Conservation (phyloP, 2,888 invertebrate genomes). For the Tipula lateralis region DNA sequence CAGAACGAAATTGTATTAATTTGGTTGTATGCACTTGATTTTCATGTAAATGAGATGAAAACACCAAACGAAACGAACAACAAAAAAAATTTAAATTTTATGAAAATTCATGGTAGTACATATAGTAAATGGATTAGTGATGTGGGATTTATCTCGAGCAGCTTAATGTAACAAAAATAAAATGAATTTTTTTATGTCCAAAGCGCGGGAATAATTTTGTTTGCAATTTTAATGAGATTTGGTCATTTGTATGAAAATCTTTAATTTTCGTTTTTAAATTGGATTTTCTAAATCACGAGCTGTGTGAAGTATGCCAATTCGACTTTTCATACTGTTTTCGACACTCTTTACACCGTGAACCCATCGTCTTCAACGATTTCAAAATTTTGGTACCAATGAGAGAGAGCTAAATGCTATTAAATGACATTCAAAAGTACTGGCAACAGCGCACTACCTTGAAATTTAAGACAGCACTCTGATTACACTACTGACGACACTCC, state of each 20-base stretch:
- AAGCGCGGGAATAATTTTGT: not conserved
- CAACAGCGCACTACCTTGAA: no score
- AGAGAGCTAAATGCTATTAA: no score
- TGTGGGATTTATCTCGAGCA: not conserved
- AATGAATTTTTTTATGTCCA: not conserved
- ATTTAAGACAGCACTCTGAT: no score
- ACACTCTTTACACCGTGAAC: not conserved
- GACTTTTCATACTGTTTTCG: not conserved
- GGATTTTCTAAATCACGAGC: not conserved
- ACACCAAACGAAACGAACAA: not conserved
- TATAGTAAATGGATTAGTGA: not conserved
- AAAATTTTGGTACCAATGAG: no score
- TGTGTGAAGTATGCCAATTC: no score
- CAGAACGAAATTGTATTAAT: not conserved
- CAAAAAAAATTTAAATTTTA: no score
- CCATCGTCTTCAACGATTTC: no score
- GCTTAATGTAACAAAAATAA: not conserved
- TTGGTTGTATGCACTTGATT: not conserved
- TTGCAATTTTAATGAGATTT: not conserved
- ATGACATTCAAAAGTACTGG: no score
- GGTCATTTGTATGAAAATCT: not conserved
- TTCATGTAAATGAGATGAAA: not conserved
- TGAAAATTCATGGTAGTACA: not conserved
- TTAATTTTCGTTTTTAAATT: not conserved
- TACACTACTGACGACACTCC: no score